A percentile compares a stretch with the other conserved stretches of the same genome.
Evolutionary conservation across 1,140 invertebrate genomes (phyloP).

Genomic region (Sarcophaga bullata): DNA sequence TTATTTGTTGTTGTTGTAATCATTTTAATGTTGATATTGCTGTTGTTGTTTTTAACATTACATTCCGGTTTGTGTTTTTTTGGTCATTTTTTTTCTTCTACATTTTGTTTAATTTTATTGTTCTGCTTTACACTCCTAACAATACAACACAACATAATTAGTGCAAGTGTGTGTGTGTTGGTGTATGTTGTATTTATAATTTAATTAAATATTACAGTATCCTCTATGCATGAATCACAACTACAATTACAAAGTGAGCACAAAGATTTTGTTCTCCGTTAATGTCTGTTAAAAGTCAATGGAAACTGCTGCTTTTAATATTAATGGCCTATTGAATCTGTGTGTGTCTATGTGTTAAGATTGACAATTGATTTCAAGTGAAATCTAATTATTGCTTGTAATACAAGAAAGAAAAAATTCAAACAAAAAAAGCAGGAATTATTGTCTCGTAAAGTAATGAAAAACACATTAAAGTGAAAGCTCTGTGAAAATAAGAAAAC

Average conservation of each 20-base stretch:
- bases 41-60: not conserved
- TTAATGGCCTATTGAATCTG: not conserved
- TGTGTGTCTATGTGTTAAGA: not conserved
- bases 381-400: not conserved
- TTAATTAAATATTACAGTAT: conserved; percentile 31
- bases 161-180: not conserved
- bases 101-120: not conserved
- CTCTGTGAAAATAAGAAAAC: not conserved
- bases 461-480: not conserved
- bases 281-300: conserved; percentile 8
- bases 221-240: not conserved
- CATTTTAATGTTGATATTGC: not conserved
- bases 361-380: not conserved
- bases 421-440: not conserved
- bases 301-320: not conserved
- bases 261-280: conserved; percentile 12
- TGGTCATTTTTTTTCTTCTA: not conserved
- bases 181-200: conserved; percentile 17
- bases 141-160: too few species aligned
- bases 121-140: too few species aligned
- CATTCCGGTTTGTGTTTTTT: not conserved
- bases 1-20: not conserved
- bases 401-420: too few species aligned
- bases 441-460: not conserved
- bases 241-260: conserved; percentile 12